Evolutionary conservation across 2,797 vertebrate species (phyloP).

Genomic region (Notoglanidium macrostoma): DNA sequence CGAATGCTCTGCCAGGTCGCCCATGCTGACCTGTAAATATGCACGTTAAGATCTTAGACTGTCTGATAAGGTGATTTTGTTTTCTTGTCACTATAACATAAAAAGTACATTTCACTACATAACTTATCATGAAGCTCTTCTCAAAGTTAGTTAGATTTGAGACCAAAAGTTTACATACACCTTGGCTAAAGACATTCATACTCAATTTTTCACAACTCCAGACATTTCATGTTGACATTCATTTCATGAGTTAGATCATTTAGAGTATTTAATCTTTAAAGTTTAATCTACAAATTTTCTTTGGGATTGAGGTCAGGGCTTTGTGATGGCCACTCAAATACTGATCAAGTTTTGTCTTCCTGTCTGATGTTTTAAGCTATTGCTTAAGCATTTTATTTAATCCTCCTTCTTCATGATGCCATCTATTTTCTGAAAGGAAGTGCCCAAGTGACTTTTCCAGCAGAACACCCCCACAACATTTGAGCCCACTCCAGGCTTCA

Average conservation of each 20-base stretch:
- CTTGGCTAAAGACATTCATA: neutral
- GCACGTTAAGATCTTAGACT: neutral
- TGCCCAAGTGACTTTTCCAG: neutral
- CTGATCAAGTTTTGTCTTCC: neutral
- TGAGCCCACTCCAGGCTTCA: neutral
- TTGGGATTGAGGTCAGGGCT: neutral
- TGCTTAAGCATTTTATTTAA: neutral
- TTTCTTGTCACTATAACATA: neutral
- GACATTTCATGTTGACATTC: neutral
- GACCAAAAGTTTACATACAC: neutral
- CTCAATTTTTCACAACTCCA: neutral
- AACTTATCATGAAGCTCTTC: neutral
- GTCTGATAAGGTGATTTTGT: neutral
- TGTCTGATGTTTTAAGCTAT: neutral
- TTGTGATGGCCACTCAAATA: neutral
- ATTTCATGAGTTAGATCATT: neutral
- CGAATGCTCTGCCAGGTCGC: slow-evolving; percentile 72
- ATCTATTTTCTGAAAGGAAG: neutral
- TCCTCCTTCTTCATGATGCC: neutral
- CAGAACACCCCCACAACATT: neutral
- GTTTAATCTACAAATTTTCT: neutral
- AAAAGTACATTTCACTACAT: neutral
- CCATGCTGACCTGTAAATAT: slow-evolving; percentile 74
- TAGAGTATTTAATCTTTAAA: neutral
- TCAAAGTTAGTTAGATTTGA: neutral